Evolutionary conservation across 2,113 vertebrate genomes (phyloP).

Genomic region (Gallinago undulata): DNA sequence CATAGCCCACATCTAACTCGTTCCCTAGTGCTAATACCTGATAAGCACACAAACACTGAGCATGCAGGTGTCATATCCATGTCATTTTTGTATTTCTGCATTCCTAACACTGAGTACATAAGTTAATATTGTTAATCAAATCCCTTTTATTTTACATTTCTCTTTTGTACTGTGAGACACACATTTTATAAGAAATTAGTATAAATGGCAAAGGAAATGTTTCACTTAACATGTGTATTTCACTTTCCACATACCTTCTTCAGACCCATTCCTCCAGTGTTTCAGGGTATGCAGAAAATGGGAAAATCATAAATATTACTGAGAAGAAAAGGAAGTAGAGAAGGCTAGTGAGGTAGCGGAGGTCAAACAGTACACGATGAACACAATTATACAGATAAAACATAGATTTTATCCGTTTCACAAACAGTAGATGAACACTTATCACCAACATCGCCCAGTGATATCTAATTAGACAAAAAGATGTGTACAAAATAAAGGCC

Average conservation of each 20-base stretch:
- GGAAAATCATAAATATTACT: neutral
- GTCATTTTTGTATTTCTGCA: neutral
- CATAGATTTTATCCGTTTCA: neutral
- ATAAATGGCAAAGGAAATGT: neutral
- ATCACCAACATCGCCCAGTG: fast-evolving
- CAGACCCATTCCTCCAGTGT: neutral
- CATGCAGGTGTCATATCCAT: neutral
- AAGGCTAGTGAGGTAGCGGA: neutral
- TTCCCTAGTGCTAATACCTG: neutral
- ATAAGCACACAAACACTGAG: neutral
- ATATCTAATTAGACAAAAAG: neutral
- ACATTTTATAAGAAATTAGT: neutral
- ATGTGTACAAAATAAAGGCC: neutral
- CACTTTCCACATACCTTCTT: neutral
- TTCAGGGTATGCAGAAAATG: neutral
- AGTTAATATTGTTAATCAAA: neutral
- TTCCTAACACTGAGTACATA: neutral
- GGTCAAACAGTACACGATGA: neutral
- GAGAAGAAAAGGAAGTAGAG: neutral
- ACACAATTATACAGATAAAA: neutral
- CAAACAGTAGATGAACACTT: neutral
- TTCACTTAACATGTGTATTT: neutral
- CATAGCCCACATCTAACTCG: neutral
- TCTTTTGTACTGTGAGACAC: neutral
- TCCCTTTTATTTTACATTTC: neutral